These are phyloP conservation scores for Sphaerophoria rueppellii DNA, from an alignment of 2,888 invertebrate genomes.

Conservation along the genomic window DNA sequence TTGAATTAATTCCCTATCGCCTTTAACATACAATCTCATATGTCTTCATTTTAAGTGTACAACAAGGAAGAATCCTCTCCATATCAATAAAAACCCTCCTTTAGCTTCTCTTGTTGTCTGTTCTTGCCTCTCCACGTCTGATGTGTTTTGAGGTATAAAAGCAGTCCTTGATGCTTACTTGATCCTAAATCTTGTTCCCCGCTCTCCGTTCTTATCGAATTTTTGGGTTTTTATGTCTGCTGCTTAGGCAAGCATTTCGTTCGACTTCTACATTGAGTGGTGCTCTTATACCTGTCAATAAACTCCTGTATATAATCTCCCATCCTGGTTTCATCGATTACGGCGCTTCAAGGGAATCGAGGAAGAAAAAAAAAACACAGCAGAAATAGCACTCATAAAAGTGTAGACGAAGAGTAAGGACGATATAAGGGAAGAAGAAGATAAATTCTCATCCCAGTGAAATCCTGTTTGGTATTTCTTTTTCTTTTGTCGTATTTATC, in stretches of 20 bases:
- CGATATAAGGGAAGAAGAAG: background rate
- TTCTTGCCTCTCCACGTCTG: background rate
- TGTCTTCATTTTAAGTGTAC: conserved; percentile 68
- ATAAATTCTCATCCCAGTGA: conserved; percentile 58
- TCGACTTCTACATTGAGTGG: conserved; percentile 60
- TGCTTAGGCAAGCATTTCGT: conserved; percentile 69
- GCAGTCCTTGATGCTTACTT: conserved; percentile 17
- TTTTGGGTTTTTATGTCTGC: conserved; percentile 62
- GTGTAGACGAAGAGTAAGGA: conserved; percentile 13
- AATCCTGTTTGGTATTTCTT: conserved; percentile 46
- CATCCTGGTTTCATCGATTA: conserved; percentile 38
- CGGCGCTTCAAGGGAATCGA: conserved; percentile 13
- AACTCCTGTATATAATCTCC: conserved; percentile 65
- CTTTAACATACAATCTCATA: conserved; percentile 69
- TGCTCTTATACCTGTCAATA: conserved; percentile 50
- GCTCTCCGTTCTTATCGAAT: conserved; percentile 32
- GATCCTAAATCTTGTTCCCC: conserved; percentile 20
- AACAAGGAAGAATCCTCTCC: conserved; percentile 36
- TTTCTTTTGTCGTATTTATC: conserved; percentile 22
- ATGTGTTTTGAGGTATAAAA: conserved; percentile 11
- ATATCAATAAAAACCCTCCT: background rate
- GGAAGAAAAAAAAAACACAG: conserved; percentile 15
- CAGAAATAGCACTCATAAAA: conserved; percentile 28
- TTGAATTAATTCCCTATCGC: conserved; percentile 72
- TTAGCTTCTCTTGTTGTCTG: background rate